A percentile compares a stretch with the other conserved stretches of the same genome.
Conservation (phyloP, 2,113 vertebrate species). For the Bos indicus region DNA sequence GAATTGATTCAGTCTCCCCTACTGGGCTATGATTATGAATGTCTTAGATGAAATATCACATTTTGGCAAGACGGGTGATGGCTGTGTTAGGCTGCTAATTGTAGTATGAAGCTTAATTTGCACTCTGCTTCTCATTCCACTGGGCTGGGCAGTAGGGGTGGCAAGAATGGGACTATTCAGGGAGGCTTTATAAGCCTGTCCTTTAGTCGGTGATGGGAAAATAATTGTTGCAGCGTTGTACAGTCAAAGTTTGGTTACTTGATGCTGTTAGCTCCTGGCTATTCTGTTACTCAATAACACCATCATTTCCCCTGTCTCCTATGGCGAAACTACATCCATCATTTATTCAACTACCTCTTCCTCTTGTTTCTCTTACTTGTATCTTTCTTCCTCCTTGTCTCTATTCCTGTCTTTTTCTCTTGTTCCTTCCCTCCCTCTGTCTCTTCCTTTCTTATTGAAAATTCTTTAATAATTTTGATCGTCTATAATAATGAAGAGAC, state of each 20-base stretch:
- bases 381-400: neutral
- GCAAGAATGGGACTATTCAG: neutral
- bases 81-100: constrained; percentile 35
- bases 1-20: constrained; percentile 29
- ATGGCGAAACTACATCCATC: neutral
- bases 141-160: neutral
- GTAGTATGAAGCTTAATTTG: constrained; percentile 47
- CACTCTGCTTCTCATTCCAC: neutral
- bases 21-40: constrained; percentile 24
- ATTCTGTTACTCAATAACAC: neutral
- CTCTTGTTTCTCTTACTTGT: neutral
- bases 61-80: neutral
- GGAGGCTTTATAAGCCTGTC: neutral
- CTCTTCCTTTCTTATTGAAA: neutral
- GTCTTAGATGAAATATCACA: constrained; percentile 40
- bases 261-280: neutral
- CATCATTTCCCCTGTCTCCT: neutral
- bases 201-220: neutral
- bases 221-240: neutral
- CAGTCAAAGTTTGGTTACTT: neutral
- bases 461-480: neutral
- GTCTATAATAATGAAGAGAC: neutral
- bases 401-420: neutral
- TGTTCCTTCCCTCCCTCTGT: too few relatives aligned
- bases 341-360: neutral